Conservation (phyloP, 2,113 vertebrate genomes). For the Indicator maculatus region DNA sequence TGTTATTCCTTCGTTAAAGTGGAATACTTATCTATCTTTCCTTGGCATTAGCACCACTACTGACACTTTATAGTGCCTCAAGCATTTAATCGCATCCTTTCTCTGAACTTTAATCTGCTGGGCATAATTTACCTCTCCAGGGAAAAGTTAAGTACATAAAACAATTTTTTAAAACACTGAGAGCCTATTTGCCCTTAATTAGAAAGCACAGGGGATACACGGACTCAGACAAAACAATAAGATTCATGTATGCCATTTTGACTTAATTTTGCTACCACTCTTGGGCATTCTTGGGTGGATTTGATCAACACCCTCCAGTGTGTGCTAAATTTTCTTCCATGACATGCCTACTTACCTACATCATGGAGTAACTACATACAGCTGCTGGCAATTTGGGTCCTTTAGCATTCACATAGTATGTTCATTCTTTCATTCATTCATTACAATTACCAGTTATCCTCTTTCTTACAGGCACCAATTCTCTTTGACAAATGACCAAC, state of each 20-base stretch:
- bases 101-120: slow-evolving; percentile 53
- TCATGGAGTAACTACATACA: neutral
- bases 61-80: neutral
- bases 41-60: slow-evolving; percentile 3
- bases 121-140: slow-evolving; percentile 30
- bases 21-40: neutral
- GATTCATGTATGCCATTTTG: slow-evolving; percentile 4
- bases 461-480: neutral
- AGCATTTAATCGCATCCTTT: slow-evolving; percentile 44
- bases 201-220: slow-evolving; percentile 7
- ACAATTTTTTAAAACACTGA: slow-evolving; percentile 8
- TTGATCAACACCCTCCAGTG: neutral
- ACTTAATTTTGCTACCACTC: slow-evolving; percentile 17
- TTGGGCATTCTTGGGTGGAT: neutral
- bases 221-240: neutral
- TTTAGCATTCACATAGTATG: neutral
- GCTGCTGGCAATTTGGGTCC: neutral
- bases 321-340: neutral
- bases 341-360: neutral
- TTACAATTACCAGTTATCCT: neutral
- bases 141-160: slow-evolving; percentile 53
- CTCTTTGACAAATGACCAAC: neutral
- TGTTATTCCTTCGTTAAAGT: neutral
- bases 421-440: neutral
- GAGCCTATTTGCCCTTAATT: slow-evolving; percentile 39